Percentiles rank a stretch among this genome's conserved stretches.
These are phyloP conservation scores for Tor tambroides DNA, from an alignment of 2,113 vertebrate species.

Conservation along the genomic window DNA sequence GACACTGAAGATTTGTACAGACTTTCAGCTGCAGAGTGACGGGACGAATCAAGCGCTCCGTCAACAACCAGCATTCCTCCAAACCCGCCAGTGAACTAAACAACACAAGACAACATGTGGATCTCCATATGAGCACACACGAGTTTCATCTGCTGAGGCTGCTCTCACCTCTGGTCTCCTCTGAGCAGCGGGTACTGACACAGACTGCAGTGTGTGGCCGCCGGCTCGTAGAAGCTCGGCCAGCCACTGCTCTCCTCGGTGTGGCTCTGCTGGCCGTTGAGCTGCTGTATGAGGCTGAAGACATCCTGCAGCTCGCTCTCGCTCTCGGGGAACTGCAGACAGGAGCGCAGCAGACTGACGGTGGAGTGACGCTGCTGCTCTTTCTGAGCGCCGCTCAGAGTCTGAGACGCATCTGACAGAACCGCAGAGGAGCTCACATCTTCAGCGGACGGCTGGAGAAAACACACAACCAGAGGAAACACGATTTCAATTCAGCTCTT, in stretches of 20 bases:
- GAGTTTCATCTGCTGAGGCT: too few species aligned
- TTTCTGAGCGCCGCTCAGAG: conserved; percentile 81
- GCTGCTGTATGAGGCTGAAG: conserved; percentile 89
- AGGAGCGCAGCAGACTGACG: conserved; percentile 89
- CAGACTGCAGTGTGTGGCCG: conserved; percentile 87
- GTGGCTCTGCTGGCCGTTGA: conserved; percentile 76
- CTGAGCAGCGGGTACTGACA: conserved; percentile 91
- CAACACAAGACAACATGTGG: conserved; percentile 9
- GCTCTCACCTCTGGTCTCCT: conserved; percentile 87
- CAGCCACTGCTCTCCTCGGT: conserved; percentile 85
- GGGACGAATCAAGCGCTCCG: conserved; percentile 84
- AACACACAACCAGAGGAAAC: background rate
- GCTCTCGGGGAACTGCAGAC: conserved; percentile 89
- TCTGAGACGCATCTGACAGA: conserved; percentile 77
- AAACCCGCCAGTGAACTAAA: conserved; percentile 86
- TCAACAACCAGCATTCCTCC: conserved; percentile 94
- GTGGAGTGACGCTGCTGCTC: conserved; percentile 92
- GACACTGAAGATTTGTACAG: conserved; percentile 88
- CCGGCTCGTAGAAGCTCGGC: conserved; percentile 92
- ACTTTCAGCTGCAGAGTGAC: conserved; percentile 92
- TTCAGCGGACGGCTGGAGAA: conserved; percentile 28
- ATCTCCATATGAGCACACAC: background rate
- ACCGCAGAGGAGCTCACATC: conserved; percentile 43
- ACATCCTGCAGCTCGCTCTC: conserved; percentile 89
- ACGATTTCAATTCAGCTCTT: background rate